Base-by-base conservation (phyloP, 2,113 vertebrate genomes). In the Cyanistes caeruleus region DNA sequence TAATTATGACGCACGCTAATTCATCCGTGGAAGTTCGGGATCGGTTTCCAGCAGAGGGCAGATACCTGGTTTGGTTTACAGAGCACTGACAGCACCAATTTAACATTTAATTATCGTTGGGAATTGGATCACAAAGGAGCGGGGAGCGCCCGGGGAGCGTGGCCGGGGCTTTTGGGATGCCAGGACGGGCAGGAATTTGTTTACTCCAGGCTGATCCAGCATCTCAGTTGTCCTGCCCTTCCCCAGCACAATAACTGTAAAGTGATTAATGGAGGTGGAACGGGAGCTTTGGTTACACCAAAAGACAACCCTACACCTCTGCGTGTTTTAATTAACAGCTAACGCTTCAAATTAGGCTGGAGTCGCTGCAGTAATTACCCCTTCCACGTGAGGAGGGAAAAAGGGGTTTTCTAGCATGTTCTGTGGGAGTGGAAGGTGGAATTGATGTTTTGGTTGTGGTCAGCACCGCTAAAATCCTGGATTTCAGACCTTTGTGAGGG, bases 1-100 rank as follows among this genome's bases (percentile, higher is more conserved):
- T 99, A 99, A 99, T 99, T 98, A 99, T 99, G 99, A 99, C 87
- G 97, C 98, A 93, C 86, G 98, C 98, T 98, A 98, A 98, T 97
- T 99, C 98, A 99, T 98, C 98, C 98, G 89, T 98, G 97, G 90
- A 97, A 98, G 98, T 96, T 81, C 68, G 97, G 98, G 98, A 98
- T 98, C 89, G 67, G 97, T 99, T 99, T 99, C 99, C 92, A 98
- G 97, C 97, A 96, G 95, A 95, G 97, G 96, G 96, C 97, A 97
- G 95, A 89, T 72, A 81, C 87, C 91, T 95, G 97, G 97, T 95
- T 98, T 98, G 97, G 97, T 98, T 99, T 99, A 97, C 98, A 97
- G 96, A 95, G 97, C 96, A 86, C 86, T 97, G 97, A 97, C 98
- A 98, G 98, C 95, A 97, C 97, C 97, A 87, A 96, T 96, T 98